Conservation (phyloP, 2,113 vertebrate species). For the Pterocles gutturalis region DNA sequence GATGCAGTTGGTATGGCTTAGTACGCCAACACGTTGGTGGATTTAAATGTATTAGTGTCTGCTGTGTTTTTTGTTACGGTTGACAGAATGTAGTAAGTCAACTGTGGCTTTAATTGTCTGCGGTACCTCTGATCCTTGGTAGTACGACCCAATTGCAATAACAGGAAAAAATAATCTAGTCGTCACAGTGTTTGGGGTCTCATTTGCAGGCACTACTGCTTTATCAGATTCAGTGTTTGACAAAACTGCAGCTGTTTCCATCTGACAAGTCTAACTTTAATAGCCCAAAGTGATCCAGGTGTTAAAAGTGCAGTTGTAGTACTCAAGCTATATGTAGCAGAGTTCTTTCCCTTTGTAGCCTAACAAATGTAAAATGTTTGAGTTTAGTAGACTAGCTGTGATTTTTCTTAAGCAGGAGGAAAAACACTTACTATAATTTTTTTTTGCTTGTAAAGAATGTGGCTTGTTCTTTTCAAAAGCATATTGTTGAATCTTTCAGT, state of each 20-base stretch:
- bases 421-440: neutral
- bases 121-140: neutral
- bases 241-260: neutral
- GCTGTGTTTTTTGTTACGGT: neutral
- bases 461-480: neutral
- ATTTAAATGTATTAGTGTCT: neutral
- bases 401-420: neutral
- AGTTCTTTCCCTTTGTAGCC: neutral
- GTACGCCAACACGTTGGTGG: neutral
- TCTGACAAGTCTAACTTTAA: neutral
- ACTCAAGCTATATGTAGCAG: neutral
- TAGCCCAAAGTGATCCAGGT: neutral
- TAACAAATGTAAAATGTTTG: neutral
- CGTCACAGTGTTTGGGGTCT: neutral
- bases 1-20: neutral
- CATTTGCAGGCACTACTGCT: neutral
- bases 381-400: neutral
- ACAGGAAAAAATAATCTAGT: neutral
- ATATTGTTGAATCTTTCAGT: neutral
- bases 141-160: neutral
- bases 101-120: neutral
- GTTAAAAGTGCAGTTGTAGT: neutral
- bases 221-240: neutral
- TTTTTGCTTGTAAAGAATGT: neutral
- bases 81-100: neutral